Conservation (phyloP, 92 coral and sea anemone species). For the Scolanthus callimorphus region DNA sequence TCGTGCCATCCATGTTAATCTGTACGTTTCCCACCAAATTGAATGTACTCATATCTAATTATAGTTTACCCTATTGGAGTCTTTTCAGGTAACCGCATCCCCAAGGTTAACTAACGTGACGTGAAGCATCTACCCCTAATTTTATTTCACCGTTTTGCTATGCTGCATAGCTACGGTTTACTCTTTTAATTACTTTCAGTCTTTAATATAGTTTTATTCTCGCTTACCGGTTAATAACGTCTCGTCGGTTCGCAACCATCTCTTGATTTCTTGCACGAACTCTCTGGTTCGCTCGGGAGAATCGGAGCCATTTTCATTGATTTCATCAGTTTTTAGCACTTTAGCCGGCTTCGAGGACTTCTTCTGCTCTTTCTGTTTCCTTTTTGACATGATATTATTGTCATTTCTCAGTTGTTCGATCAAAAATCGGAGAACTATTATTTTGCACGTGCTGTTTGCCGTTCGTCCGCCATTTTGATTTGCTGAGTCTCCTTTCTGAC, state of each 20-base stretch:
- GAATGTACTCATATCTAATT: too few relatives aligned
- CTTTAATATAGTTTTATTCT: too few relatives aligned
- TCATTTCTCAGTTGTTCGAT: neutral
- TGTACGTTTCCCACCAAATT: too few relatives aligned
- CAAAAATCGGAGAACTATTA: neutral
- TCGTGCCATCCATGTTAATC: too few relatives aligned
- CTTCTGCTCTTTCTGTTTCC: constrained; percentile 14
- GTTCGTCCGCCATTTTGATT: constrained; percentile 5
- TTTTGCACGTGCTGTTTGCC: neutral
- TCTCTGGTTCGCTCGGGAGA: neutral
- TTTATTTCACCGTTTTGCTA: too few relatives aligned
- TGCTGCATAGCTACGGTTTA: too few relatives aligned
- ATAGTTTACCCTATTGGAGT: too few relatives aligned
- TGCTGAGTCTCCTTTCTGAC: neutral
- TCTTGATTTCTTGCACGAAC: constrained; percentile 15
- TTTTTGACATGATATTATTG: neutral
- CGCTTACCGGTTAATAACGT: constrained; percentile 14
- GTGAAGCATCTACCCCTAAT: too few relatives aligned
- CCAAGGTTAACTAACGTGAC: too few relatives aligned
- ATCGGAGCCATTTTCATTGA: neutral
- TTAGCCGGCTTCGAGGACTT: constrained; percentile 10
- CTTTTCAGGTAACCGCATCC: too few relatives aligned
- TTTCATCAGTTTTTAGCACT: constrained; percentile 3
- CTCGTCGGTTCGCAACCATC: neutral
- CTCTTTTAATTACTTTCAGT: too few relatives aligned